Conservation (phyloP, 2,888 invertebrate genomes). For the Laothoe populi region DNA sequence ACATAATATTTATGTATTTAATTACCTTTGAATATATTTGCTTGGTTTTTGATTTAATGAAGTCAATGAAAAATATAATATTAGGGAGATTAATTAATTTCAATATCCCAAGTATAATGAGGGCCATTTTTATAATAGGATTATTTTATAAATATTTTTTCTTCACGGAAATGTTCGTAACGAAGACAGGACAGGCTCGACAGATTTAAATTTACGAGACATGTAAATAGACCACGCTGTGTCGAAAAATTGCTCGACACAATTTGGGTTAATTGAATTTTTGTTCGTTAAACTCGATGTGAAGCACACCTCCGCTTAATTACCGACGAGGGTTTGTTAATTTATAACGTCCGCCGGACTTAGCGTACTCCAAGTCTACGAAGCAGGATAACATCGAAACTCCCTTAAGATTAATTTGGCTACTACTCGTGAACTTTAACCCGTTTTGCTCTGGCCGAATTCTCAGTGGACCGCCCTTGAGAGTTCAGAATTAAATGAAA, state of each 20-base stretch:
- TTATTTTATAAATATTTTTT: slow-evolving; percentile 49
- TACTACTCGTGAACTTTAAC: slow-evolving; percentile 80
- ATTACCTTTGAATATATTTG: neutral
- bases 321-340: slow-evolving; percentile 79
- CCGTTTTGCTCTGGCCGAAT: slow-evolving; percentile 80
- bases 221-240: slow-evolving; percentile 62
- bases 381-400: slow-evolving; percentile 78
- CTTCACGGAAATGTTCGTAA: slow-evolving; percentile 45
- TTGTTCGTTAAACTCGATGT: slow-evolving; percentile 75
- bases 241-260: slow-evolving; percentile 69
- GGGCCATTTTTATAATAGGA: slow-evolving; percentile 46
- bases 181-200: slow-evolving; percentile 46
- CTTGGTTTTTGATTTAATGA: neutral
- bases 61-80: slow-evolving; percentile 31
- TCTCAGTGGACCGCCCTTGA: slow-evolving; percentile 70
- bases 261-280: slow-evolving; percentile 80
- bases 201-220: slow-evolving; percentile 64
- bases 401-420: slow-evolving; percentile 84
- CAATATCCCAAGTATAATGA: slow-evolving; percentile 37
- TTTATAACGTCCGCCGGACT: slow-evolving; percentile 78
- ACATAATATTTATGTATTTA: neutral
- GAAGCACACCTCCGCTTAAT: slow-evolving; percentile 79
- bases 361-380: slow-evolving; percentile 67
- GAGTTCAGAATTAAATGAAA: slow-evolving; percentile 82
- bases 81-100: slow-evolving; percentile 45